Evolutionary conservation across 2,797 vertebrate species (phyloP).

Genomic region (Falco rusticolus): DNA sequence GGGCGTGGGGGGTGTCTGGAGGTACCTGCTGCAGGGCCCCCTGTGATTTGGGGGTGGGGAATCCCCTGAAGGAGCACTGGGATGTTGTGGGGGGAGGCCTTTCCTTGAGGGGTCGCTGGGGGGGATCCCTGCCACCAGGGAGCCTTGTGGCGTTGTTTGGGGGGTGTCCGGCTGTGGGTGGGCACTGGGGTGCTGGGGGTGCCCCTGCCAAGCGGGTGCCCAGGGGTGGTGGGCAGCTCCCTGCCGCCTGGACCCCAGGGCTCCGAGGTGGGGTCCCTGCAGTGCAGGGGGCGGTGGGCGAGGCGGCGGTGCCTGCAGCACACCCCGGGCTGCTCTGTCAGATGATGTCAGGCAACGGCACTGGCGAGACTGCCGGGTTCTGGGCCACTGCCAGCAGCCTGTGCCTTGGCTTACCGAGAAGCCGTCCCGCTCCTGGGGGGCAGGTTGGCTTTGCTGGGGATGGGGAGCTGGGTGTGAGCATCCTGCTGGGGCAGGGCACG

Average conservation of each 20-base stretch:
- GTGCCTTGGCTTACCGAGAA: neutral
- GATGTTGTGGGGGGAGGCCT: neutral
- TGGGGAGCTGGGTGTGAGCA: neutral
- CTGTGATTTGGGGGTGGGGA: neutral
- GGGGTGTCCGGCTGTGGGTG: neutral
- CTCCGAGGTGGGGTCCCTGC: neutral
- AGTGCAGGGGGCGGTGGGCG: rapidly evolving
- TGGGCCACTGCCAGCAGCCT: neutral
- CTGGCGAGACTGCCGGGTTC: neutral
- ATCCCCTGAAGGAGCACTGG: neutral
- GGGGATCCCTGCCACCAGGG: no score
- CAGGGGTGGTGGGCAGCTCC: neutral
- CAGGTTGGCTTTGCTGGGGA: neutral
- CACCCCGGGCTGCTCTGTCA: neutral
- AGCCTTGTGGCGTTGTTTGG: rapidly evolving
- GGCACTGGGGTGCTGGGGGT: neutral
- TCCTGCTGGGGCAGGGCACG: neutral
- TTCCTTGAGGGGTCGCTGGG: neutral
- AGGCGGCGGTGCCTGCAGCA: rapidly evolving
- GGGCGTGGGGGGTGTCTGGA: neutral
- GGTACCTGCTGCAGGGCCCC: neutral
- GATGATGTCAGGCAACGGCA: neutral
- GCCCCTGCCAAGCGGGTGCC: neutral
- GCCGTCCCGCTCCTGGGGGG: rapidly evolving
- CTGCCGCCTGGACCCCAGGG: rapidly evolving